Percentiles rank a stretch among this genome's conserved stretches.
Conservation (phyloP, 2,797 vertebrate genomes). For the Ptychadena robeensis region DNA sequence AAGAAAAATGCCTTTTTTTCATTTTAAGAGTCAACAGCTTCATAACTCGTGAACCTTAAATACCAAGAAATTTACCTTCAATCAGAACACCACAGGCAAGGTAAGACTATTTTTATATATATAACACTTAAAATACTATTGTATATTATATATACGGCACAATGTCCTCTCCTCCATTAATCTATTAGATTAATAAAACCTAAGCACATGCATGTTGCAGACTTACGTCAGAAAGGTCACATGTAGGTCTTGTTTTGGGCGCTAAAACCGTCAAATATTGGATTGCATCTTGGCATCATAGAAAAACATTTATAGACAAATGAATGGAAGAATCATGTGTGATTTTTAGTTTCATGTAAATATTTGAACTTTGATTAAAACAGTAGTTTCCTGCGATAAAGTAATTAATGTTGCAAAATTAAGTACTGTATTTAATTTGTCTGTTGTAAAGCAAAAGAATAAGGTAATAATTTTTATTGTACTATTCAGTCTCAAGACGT, state of each 20-base stretch:
- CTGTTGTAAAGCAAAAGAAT: slow-evolving; percentile 85
- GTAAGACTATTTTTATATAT: slow-evolving; percentile 74
- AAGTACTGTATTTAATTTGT: slow-evolving; percentile 85
- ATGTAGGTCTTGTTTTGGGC: slow-evolving; percentile 60
- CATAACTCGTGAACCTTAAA: slow-evolving; percentile 71
- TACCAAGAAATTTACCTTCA: slow-evolving; percentile 70
- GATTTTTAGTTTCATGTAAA: slow-evolving; percentile 65
- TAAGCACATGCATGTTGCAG: slow-evolving; percentile 69
- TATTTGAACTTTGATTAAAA: slow-evolving; percentile 78
- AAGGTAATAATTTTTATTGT: slow-evolving; percentile 88
- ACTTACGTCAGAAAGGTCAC: slow-evolving; percentile 64
- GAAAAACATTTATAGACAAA: slow-evolving; percentile 61
- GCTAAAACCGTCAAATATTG: slow-evolving; percentile 64
- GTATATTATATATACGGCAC: too few species aligned
- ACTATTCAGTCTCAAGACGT: slow-evolving; percentile 86
- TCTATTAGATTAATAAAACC: slow-evolving; percentile 31
- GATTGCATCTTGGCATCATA: slow-evolving; percentile 63
- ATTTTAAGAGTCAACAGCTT: slow-evolving; percentile 74
- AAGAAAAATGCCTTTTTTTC: slow-evolving; percentile 73
- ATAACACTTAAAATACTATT: too few species aligned
- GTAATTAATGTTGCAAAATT: slow-evolving; percentile 81
- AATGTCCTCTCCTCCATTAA: not conserved
- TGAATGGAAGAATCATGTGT: slow-evolving; percentile 66
- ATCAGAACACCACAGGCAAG: slow-evolving; percentile 68
- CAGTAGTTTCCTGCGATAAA: slow-evolving; percentile 71